phyloP scores from a whole-genome alignment of 2,797 vertebrate species.

The Manis pentadactyla region DNA sequence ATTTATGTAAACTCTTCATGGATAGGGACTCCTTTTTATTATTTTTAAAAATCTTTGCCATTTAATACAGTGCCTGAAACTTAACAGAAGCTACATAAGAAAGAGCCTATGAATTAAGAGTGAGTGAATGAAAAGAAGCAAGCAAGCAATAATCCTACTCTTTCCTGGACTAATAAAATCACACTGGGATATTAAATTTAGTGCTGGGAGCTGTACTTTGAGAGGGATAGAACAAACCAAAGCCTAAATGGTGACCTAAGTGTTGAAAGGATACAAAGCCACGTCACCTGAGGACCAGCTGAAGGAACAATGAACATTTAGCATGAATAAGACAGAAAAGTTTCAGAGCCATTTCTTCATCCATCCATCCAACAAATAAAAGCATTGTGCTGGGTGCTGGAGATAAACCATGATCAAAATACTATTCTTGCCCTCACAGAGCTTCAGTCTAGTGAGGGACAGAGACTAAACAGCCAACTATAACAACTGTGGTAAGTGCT shows the following conservation, averaged over 20 bases:
- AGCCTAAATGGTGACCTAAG: constrained; percentile 23
- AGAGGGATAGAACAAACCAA: constrained; percentile 15
- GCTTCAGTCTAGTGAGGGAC: constrained; percentile 42
- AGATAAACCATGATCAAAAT: constrained; percentile 20
- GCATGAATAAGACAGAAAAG: constrained; percentile 32
- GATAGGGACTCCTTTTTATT: background rate
- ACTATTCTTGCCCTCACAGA: background rate
- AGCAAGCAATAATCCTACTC: background rate
- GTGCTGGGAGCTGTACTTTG: background rate
- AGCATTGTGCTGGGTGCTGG: background rate
- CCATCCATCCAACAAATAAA: constrained; percentile 6
- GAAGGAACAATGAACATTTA: constrained; percentile 47
- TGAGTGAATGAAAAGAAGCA: background rate
- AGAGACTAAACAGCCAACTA: background rate
- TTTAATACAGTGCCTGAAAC: constrained; percentile 33
- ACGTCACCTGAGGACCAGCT: constrained; percentile 9
- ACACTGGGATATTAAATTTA: background rate
- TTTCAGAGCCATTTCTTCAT: constrained; percentile 38
- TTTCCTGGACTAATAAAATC: constrained; percentile 37
- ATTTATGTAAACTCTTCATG: constrained; percentile 24
- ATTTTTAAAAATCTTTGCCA: constrained; percentile 5
- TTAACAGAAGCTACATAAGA: background rate
- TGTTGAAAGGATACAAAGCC: constrained; percentile 17
- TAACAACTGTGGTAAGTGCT: background rate
- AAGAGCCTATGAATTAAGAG: background rate